phyloP scores from a whole-genome alignment of 2,113 vertebrate species.

The Epinephelus moara region DNA sequence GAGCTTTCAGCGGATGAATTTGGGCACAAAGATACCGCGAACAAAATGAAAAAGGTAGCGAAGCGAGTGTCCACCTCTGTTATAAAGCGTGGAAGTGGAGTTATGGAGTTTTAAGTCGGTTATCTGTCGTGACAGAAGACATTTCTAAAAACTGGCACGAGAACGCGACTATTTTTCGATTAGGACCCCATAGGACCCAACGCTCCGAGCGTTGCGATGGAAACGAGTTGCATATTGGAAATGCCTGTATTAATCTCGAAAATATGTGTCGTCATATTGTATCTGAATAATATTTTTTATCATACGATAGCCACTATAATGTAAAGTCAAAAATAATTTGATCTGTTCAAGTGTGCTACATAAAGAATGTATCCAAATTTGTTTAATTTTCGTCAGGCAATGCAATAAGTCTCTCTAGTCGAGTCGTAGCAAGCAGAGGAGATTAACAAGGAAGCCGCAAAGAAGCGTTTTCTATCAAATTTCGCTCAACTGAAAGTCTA shows the following conservation, averaged over 20 bases:
- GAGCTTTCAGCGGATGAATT: background rate
- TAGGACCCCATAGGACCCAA: constrained; percentile 50
- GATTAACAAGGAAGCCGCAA: background rate
- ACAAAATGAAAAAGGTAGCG: background rate
- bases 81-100: background rate
- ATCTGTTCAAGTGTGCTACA: fast-evolving
- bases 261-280: fast-evolving
- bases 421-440: background rate
- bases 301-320: fast-evolving
- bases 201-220: constrained; percentile 46
- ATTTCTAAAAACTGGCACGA: background rate
- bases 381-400: constrained; percentile 51
- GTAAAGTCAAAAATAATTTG: fast-evolving
- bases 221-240: constrained; percentile 14
- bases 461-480: background rate
- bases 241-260: constrained; percentile 3
- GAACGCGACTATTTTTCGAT: constrained; percentile 1
- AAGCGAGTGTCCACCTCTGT: background rate
- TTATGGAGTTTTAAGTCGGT: background rate
- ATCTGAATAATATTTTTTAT: fast-evolving
- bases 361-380: fast-evolving
- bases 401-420: background rate
- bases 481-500: background rate
- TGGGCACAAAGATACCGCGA: background rate
- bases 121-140: background rate